A percentile compares a stretch with the other conserved stretches of the same genome.
Evolutionary conservation across 2,113 vertebrate species (phyloP).

Genomic region (Neofelis nebulosa): DNA sequence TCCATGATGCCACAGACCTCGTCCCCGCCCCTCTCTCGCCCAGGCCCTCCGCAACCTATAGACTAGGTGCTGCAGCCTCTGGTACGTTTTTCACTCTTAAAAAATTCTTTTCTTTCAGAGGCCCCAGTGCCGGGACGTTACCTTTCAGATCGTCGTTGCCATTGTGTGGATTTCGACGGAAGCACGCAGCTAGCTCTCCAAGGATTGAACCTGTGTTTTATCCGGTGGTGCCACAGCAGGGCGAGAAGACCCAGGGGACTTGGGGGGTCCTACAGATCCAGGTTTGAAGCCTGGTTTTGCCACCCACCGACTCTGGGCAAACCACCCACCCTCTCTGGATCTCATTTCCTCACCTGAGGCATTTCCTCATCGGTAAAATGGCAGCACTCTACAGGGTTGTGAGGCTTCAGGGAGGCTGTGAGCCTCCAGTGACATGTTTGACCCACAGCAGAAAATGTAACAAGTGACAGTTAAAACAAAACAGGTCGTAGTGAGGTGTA

Average conservation of each 20-base stretch:
- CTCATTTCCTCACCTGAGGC: not conserved
- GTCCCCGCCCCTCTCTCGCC: not conserved
- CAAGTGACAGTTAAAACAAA: not conserved
- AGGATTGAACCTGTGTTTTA: not conserved
- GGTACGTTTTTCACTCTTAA: not conserved
- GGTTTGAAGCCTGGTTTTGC: not conserved
- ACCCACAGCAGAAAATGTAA: not conserved
- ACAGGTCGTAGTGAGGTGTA: accelerated
- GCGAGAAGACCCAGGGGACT: not conserved
- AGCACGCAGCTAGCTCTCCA: not conserved
- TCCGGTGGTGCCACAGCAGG: not conserved
- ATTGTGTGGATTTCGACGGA: not conserved
- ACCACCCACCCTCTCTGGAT: not conserved
- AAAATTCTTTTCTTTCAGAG: not conserved
- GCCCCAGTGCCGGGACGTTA: no score
- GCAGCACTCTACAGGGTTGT: not conserved
- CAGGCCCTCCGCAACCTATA: not conserved
- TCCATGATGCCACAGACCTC: not conserved
- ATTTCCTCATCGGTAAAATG: not conserved
- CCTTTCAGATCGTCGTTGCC: not conserved
- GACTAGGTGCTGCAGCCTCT: not conserved
- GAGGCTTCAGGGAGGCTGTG: not conserved
- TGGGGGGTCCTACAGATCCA: not conserved
- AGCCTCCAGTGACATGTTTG: not conserved
- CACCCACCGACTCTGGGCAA: not conserved